Conservation (phyloP, 2,797 vertebrate species). For the Manis crassicaudata region DNA sequence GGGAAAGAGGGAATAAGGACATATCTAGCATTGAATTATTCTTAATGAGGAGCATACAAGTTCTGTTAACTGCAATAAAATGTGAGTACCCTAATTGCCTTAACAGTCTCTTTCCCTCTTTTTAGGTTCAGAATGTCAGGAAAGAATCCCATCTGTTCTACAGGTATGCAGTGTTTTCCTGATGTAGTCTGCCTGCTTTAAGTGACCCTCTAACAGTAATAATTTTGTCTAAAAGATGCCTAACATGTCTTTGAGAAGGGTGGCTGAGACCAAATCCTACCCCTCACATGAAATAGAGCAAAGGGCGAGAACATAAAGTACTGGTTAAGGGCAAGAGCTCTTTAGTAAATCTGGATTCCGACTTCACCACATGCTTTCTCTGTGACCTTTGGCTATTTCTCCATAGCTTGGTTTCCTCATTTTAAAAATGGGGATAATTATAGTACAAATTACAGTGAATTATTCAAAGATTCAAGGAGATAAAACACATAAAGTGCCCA, state of each 20-base stretch:
- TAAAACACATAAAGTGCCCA: neutral
- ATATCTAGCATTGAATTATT: neutral
- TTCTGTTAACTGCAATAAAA: constrained; percentile 47
- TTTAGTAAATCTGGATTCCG: constrained; percentile 23
- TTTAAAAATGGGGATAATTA: constrained; percentile 17
- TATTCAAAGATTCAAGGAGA: constrained; percentile 28
- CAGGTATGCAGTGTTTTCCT: constrained; percentile 81
- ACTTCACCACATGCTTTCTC: neutral
- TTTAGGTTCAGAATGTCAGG: constrained; percentile 72
- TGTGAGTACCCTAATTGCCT: constrained; percentile 18
- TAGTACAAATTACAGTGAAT: neutral
- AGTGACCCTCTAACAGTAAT: neutral
- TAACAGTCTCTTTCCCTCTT: constrained; percentile 49
- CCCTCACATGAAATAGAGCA: neutral
- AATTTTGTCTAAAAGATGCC: constrained; percentile 38
- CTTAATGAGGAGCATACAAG: constrained; percentile 3
- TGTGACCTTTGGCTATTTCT: neutral
- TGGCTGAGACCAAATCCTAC: neutral
- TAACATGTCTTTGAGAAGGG: constrained; percentile 11
- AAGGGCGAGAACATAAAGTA: neutral
- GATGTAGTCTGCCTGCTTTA: constrained; percentile 12
- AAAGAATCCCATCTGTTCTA: constrained; percentile 77
- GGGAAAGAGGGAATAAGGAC: neutral
- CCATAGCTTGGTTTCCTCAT: constrained; percentile 2
- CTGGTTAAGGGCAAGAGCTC: neutral